A percentile compares a stretch with the other conserved stretches of the same genome.
Evolutionary conservation across 2,113 vertebrate species (phyloP).

Genomic region (Thamnophis sirtalis): DNA sequence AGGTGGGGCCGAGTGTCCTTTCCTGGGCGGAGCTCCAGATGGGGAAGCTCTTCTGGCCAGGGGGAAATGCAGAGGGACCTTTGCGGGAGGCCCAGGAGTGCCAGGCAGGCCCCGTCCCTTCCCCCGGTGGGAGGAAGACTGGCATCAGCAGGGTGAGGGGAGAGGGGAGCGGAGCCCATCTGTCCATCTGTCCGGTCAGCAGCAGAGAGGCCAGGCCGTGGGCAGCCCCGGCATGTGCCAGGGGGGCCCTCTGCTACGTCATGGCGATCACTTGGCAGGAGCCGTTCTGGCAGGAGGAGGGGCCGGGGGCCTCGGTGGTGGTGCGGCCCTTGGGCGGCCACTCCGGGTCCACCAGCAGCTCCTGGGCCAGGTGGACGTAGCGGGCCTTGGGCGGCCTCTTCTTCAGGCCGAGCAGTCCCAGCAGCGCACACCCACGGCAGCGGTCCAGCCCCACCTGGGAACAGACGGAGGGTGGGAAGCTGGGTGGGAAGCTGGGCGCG

Average conservation of each 20-base stretch:
- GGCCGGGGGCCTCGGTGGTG: conserved; percentile 87
- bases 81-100: neutral
- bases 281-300: conserved; percentile 72
- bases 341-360: conserved; percentile 89
- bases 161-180: neutral
- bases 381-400: conserved; percentile 85
- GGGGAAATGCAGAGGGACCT: neutral
- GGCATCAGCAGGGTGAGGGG: neutral
- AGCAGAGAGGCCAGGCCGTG: neutral
- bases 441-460: conserved; percentile 75
- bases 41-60: neutral
- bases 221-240: neutral
- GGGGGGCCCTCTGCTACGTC: conserved; percentile 70
- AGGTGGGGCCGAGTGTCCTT: neutral
- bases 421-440: conserved; percentile 68
- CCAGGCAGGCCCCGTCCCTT: neutral
- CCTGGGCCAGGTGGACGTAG: conserved; percentile 94
- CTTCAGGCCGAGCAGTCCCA: conserved; percentile 70
- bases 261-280: conserved; percentile 80
- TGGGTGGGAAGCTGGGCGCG: too few relatives aligned
- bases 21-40: neutral
- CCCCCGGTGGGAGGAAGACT: neutral
- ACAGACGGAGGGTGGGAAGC: conserved; percentile 19
- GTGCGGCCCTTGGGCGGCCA: conserved; percentile 97
- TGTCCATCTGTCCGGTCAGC: neutral